Conservation (phyloP, 2,888 invertebrate genomes). For the Strigamia maritima region DNA sequence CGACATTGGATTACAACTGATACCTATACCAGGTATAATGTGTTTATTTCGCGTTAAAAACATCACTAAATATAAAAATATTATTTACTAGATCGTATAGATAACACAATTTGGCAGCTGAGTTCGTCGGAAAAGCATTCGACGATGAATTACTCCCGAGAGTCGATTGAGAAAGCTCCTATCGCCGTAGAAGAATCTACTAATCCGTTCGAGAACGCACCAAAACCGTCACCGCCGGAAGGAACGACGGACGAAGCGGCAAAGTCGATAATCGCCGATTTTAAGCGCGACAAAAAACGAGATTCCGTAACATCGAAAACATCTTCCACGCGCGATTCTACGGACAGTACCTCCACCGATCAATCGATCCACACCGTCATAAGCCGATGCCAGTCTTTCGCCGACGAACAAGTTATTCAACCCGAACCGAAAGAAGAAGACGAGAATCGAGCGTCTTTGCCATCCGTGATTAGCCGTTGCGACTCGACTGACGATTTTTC, state of each 20-base stretch:
- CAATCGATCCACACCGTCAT: not conserved
- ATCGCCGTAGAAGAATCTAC: not conserved
- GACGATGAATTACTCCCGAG: not conserved
- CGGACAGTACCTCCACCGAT: not conserved
- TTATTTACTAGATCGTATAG: not conserved
- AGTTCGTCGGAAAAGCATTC: not conserved
- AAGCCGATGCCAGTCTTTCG: not conserved
- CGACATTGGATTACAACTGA: constrained; percentile 21
- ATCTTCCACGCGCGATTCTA: not conserved
- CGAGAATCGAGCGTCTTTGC: not conserved
- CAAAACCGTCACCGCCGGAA: not conserved
- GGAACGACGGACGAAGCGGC: not conserved
- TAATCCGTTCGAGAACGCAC: not conserved
- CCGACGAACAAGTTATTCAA: not conserved
- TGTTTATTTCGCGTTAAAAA: not conserved
- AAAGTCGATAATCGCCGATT: not conserved
- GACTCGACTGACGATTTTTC: not conserved
- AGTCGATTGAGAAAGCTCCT: not conserved
- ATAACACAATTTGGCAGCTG: not conserved
- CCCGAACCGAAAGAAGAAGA: not conserved
- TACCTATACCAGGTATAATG: constrained; percentile 35
- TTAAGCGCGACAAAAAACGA: not conserved
- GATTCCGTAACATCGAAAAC: not conserved
- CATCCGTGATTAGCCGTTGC: not conserved
- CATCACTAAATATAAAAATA: not conserved